These are phyloP conservation scores for Rhinoraja longicauda DNA, from an alignment of 2,797 vertebrate genomes.

Conservation along the genomic window DNA sequence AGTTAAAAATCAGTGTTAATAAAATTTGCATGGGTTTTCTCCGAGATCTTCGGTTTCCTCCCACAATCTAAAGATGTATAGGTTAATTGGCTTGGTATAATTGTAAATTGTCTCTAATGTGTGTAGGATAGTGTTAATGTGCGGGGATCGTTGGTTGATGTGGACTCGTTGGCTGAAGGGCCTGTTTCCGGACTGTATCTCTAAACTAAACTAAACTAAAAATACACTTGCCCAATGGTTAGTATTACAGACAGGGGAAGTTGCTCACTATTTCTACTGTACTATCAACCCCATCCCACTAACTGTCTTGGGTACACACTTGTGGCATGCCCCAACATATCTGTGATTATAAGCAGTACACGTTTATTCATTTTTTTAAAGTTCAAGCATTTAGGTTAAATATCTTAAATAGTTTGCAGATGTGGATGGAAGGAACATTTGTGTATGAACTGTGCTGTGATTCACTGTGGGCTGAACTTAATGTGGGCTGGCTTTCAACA, in stretches of 20 bases:
- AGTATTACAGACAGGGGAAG: background rate
- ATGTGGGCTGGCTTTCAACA: background rate
- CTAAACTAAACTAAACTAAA: too few relatives aligned
- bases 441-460: background rate
- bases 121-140: too few relatives aligned
- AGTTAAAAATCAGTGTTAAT: background rate
- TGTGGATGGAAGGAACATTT: background rate
- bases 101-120: too few relatives aligned
- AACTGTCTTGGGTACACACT: background rate
- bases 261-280: background rate
- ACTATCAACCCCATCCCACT: background rate
- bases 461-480: background rate
- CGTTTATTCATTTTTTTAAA: background rate
- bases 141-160: too few relatives aligned
- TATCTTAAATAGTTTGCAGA: conserved; percentile 11
- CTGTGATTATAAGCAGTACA: background rate
- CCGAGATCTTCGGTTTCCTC: too few relatives aligned
- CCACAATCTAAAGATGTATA: too few relatives aligned
- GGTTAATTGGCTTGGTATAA: too few relatives aligned
- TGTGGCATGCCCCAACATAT: background rate
- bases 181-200: too few relatives aligned
- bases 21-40: too few relatives aligned
- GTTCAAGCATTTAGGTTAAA: background rate
- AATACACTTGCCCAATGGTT: background rate
- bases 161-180: too few relatives aligned